Base-by-base conservation (phyloP, 1,140 invertebrate species). In the Diplogasteroides magnus region DNA sequence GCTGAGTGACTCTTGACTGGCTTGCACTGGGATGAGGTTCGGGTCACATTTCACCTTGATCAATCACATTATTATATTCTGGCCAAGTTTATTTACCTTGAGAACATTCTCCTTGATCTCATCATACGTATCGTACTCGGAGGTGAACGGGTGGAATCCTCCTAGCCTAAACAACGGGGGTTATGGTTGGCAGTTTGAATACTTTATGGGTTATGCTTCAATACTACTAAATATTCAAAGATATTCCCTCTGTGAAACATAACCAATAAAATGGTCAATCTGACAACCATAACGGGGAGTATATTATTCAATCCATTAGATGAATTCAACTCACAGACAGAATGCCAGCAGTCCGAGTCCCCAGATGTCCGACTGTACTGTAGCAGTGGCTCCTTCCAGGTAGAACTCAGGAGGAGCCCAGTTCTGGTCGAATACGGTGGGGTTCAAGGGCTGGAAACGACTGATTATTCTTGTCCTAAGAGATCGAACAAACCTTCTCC, bases 311-410 rank as follows among this genome's bases (percentile, higher is more conserved):
- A n/a, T n/a, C n/a, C n/a, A n/a, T n/a, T n/a, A n/a, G n/a, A n/a
- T n/a, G n/a, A n/a, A n/a, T n/a, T n/a, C 15, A 70, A 81, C 86
- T 85, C 81, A 87, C 82, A 98, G 86, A n/a, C 96, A 87, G 85
- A 98, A 98, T 1, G 91, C 87, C 0, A 98, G 85, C 2, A 94
- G 91, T 27, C 93, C 96, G 27, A 98, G 86, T 61, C 90, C 90
- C 96, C 96, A 99, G 75, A 98, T 90, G 84, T 99, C 96, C 29
- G 91, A 91, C 80, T 94, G 90, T 1, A 90, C 90, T 80, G 89
- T 90, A 3, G 91, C 90, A 19, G 89, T 87, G 83, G 91, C 90
- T 77, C 93, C 91, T 80, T 89, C 89, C 29, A 80, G 77, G 0
- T 97, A 84, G 66, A 97, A 88, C 85, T 99, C 96, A 0, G 96